These are phyloP conservation scores for Porites rus DNA, from an alignment of 92 coral and sea anemone genomes.

Conservation along the genomic window DNA sequence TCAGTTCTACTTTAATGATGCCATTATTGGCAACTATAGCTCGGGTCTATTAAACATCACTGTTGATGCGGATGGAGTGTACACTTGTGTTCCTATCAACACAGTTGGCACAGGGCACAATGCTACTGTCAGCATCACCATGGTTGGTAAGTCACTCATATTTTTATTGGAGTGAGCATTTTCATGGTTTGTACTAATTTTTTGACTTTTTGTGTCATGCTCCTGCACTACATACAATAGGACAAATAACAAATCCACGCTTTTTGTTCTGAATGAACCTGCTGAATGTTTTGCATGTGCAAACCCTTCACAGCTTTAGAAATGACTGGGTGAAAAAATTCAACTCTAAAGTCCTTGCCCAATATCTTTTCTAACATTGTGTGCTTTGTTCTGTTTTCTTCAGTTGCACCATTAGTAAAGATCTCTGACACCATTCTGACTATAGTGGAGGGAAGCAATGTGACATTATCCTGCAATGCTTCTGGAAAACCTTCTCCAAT, in stretches of 20 bases:
- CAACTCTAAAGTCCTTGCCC: too few species aligned
- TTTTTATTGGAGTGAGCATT: too few species aligned
- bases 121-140: conserved; percentile 27
- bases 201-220: too few species aligned
- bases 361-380: too few species aligned
- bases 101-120: conserved; percentile 50
- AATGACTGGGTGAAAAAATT: background rate
- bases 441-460: conserved; percentile 20
- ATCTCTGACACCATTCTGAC: background rate
- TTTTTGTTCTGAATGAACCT: too few species aligned
- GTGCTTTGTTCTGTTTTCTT: too few species aligned
- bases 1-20: conserved; percentile 46
- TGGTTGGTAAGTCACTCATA: conserved; percentile 41
- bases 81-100: conserved; percentile 62
- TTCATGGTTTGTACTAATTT: too few species aligned
- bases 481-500: conserved; percentile 19
- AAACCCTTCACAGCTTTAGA: too few species aligned
- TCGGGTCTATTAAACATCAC: conserved; percentile 20
- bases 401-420: conserved; percentile 16
- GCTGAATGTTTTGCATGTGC: too few species aligned
- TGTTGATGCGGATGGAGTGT: conserved; percentile 38
- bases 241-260: too few species aligned
- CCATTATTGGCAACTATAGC: conserved; percentile 17
- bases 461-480: conserved; percentile 9
- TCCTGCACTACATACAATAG: too few species aligned